Conservation (phyloP, 2,113 vertebrate species). For the Plecotus auritus region DNA sequence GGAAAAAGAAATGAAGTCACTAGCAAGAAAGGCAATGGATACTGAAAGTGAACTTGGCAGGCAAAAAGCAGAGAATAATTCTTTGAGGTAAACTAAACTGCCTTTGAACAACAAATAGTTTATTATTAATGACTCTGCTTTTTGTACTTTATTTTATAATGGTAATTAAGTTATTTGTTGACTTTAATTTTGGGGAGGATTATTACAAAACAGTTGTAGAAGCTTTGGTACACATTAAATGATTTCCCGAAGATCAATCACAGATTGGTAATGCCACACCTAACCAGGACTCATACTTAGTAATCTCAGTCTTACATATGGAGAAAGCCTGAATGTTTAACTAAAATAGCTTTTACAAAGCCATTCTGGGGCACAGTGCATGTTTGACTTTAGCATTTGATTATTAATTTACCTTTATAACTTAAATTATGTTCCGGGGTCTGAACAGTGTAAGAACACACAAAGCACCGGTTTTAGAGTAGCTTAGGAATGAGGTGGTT, state of each 20-base stretch:
- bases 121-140: conserved; percentile 41
- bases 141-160: conserved; percentile 31
- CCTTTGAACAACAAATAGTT: conserved; percentile 29
- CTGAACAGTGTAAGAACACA: not conserved
- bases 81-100: conserved; percentile 80
- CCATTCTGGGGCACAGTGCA: not conserved
- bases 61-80: conserved; percentile 81
- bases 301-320: not conserved
- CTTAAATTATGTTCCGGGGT: not conserved
- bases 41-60: conserved; percentile 80
- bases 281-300: not conserved
- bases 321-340: not conserved
- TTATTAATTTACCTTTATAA: conserved; percentile 31
- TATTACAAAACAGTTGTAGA: not conserved
- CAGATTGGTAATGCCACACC: not conserved
- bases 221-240: not conserved
- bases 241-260: not conserved
- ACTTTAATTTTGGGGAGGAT: conserved; percentile 8
- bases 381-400: conserved; percentile 5
- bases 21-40: conserved; percentile 78
- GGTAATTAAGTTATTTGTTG: conserved; percentile 33
- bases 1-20: conserved; percentile 83
- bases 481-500: not conserved
- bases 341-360: not conserved
- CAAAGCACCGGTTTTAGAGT: not conserved